phyloP scores from a whole-genome alignment of 2,113 vertebrate genomes.

The Ptyas mucosa region DNA sequence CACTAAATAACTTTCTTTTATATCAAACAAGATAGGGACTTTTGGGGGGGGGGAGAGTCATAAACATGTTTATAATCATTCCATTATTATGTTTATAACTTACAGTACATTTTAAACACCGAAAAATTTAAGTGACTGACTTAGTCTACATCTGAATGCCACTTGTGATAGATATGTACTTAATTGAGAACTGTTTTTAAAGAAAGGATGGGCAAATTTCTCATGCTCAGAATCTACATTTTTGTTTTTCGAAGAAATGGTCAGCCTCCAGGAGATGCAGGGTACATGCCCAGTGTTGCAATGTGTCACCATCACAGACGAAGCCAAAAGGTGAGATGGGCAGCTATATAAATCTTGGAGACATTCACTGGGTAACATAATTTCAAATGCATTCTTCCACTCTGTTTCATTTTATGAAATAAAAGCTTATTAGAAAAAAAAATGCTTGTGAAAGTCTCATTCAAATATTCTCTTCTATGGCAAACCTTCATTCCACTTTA shows the following conservation, averaged over 20 bases:
- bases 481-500: neutral
- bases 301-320: neutral
- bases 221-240: neutral
- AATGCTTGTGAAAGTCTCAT: neutral
- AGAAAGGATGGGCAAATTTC: neutral
- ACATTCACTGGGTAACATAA: neutral
- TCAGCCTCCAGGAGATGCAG: neutral
- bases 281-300: neutral
- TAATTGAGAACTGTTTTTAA: neutral
- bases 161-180: neutral
- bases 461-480: neutral
- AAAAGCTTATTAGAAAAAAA: neutral
- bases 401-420: neutral
- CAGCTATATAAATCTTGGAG: neutral
- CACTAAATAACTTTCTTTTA: neutral
- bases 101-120: neutral
- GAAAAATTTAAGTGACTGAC: neutral
- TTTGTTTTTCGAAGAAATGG: neutral
- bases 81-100: neutral
- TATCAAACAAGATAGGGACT: neutral
- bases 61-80: neutral
- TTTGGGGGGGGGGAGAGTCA: neutral
- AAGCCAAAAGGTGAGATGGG: neutral
- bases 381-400: neutral
- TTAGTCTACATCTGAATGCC: neutral